Base-by-base conservation (phyloP, 2,113 vertebrate species). In the Gopherus evgoodei region DNA sequence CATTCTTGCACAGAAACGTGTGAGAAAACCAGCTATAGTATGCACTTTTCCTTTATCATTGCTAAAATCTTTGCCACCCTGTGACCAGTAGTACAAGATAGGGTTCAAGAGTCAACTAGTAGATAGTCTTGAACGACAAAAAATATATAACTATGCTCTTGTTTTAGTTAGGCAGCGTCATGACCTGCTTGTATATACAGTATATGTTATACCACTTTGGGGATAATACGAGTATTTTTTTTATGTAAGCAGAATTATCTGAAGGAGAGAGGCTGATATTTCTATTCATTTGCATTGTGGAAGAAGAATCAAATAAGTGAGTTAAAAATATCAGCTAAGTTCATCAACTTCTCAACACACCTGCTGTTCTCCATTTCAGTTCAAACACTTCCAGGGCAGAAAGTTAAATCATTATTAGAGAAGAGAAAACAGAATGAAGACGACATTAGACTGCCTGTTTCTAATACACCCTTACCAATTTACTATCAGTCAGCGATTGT, bases 401-500 rank as follows among this genome's bases (percentile, higher is more conserved):
- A 92, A 96, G 42, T 95, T 81, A 97, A 96, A 97, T 96, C 65
- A 96, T 97, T 97, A 96, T 93, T 95, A 96, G 93, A 97, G 93
- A 89, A 85, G 47, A 82, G 53, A 93, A 97, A 98, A 84, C 94
- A 95, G 93, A 97, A 97, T 82, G 97, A 97, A 95, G 92, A 97
- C 96, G 89, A 91, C 82, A 97, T 81, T 92, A 95, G 97, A 93
- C 97, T 93, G 97, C 93, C 90, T 96, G 94, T 96, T 98, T 97
- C 95, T 97, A 98, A 96, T 95, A 95, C 86, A 97, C 95, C 90
- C 96, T 81, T 98, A 98, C 95, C 95, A 97, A 97, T 97, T 96
- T 93, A 96, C 97, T 97, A 97, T 97, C 97, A 97, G 97, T 97
- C 96, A 95, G 93, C 19, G 81, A 95, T 84, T 93, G 81, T 53